Evolutionary conservation across 2,797 vertebrate genomes (phyloP).

Genomic region (Anolis apletophallus): DNA sequence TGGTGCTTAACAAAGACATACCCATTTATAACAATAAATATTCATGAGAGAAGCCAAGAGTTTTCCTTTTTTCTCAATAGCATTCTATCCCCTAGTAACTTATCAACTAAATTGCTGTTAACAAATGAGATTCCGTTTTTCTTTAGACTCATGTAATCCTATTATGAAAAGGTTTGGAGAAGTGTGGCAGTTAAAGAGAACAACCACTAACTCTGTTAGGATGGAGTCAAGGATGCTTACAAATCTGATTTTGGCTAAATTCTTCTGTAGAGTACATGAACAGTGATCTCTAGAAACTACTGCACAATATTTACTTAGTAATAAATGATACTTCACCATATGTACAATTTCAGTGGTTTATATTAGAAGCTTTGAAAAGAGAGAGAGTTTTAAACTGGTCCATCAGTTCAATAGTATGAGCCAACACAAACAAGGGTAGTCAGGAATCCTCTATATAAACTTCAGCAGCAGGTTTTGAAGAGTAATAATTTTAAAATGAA

Average conservation of each 20-base stretch:
- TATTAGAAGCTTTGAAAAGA: constrained; percentile 6
- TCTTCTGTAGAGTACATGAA: background rate
- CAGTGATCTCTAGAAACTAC: constrained; percentile 10
- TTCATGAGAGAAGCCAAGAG: background rate
- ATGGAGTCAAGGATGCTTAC: background rate
- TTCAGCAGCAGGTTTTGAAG: constrained; percentile 23
- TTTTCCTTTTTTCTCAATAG: background rate
- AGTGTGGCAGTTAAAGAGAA: background rate
- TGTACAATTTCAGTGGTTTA: constrained; percentile 17
- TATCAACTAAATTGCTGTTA: constrained; percentile 13
- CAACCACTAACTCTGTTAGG: background rate
- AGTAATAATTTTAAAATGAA: constrained; percentile 35
- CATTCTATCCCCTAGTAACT: background rate
- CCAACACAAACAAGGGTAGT: constrained; percentile 21
- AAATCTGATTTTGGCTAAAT: constrained; percentile 9
- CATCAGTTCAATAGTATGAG: constrained; percentile 6
- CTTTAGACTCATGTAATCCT: constrained; percentile 3
- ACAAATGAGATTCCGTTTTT: background rate
- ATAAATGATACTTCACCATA: constrained; percentile 20
- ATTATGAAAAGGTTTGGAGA: background rate
- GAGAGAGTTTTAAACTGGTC: background rate
- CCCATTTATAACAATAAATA: background rate
- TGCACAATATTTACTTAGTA: constrained; percentile 22
- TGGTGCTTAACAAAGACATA: background rate
- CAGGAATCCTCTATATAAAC: constrained; percentile 14